Evolutionary conservation across 2,113 vertebrate genomes (phyloP).

Genomic region (Pogona vitticeps): DNA sequence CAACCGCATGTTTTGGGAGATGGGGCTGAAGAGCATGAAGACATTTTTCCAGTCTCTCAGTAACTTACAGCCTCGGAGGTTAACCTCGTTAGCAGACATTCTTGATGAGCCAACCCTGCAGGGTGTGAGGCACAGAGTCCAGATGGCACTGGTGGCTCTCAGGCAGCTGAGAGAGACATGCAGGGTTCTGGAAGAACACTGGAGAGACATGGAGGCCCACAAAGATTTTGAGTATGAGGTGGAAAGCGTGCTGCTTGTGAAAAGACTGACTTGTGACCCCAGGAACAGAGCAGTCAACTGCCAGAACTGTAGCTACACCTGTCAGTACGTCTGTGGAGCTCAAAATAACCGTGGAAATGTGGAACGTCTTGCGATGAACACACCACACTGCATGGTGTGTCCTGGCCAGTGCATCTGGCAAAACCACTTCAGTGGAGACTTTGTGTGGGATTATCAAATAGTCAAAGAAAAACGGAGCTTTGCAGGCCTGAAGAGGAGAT

Average conservation of each 20-base stretch:
- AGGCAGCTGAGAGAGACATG: constrained; percentile 30
- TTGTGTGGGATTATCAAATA: background rate
- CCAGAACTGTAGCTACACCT: constrained; percentile 57
- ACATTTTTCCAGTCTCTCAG: constrained; percentile 18
- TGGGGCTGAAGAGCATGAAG: constrained; percentile 24
- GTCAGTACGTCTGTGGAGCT: background rate
- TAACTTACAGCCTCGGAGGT: constrained; percentile 2
- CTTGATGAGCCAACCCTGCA: constrained; percentile 6
- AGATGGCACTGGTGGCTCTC: constrained; percentile 5
- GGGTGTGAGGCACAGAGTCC: constrained; percentile 32
- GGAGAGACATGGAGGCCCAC: constrained; percentile 20
- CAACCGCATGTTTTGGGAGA: constrained; percentile 36
- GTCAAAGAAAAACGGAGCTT: constrained; percentile 33
- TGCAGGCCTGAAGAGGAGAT: constrained; percentile 22
- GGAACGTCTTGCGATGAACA: rapidly evolving
- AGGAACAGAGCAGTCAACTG: constrained; percentile 16
- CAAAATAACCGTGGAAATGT: background rate
- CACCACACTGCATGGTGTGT: constrained; percentile 18
- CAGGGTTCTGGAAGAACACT: constrained; percentile 8
- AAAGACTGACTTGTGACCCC: background rate
- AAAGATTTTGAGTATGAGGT: constrained; percentile 46
- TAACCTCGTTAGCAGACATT: constrained; percentile 12
- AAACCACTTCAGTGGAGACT: constrained; percentile 52
- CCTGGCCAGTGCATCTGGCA: constrained; percentile 40
- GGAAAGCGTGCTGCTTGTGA: background rate